A percentile compares a stretch with the other conserved stretches of the same genome.
Conservation (phyloP, 2,113 vertebrate species). For the Drymodes brunneopygia region DNA sequence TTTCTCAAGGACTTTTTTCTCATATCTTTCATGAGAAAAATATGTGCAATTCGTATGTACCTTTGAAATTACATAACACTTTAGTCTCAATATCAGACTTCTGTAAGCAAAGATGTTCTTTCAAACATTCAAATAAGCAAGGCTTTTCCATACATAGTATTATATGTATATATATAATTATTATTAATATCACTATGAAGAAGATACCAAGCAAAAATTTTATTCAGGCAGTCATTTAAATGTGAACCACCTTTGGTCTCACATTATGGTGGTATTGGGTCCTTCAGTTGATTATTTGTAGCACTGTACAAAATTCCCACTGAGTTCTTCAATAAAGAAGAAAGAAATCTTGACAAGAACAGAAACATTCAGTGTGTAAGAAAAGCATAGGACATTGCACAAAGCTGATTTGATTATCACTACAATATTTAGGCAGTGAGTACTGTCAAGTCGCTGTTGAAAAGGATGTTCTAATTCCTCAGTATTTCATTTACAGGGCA, state of each 20-base stretch:
- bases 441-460: neutral
- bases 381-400: neutral
- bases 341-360: neutral
- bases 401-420: constrained; percentile 1
- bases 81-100: neutral
- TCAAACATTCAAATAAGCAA: neutral
- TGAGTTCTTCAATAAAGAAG: neutral
- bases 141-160: neutral
- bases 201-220: neutral
- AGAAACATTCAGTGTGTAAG: neutral
- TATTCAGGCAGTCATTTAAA: neutral
- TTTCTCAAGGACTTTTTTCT: neutral
- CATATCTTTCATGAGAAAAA: neutral
- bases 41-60: neutral
- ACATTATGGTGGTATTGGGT: neutral
- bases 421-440: neutral
- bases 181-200: neutral
- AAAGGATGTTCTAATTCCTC: constrained; percentile 48
- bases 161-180: neutral
- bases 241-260: neutral
- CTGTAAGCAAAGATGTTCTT: neutral
- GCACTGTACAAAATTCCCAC: neutral
- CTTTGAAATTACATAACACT: neutral
- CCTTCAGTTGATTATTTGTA: neutral
- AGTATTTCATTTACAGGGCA: constrained; percentile 77